A percentile compares a stretch with the other conserved stretches of the same genome.
Conservation (phyloP, 2,888 invertebrate species). For the Lepas anatifera region DNA sequence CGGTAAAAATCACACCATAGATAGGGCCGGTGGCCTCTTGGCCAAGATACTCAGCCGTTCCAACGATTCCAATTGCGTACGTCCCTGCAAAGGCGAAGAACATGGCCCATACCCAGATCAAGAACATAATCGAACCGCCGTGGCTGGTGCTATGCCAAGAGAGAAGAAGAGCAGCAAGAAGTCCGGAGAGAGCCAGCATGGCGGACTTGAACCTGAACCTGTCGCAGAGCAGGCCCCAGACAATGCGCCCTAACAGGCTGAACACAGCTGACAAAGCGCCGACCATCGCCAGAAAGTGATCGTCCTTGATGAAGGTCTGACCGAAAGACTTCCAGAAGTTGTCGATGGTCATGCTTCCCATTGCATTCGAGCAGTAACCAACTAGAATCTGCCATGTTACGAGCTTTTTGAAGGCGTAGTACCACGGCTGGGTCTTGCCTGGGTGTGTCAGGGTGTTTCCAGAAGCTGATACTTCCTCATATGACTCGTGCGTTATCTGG, state of each 20-base stretch:
- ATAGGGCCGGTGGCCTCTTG: too few relatives aligned
- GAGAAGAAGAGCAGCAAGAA: conserved; percentile 24
- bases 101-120: conserved; percentile 32
- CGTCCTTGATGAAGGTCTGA: conserved; percentile 37
- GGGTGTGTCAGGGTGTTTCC: too few relatives aligned
- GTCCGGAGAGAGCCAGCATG: conserved; percentile 25
- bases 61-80: too few relatives aligned
- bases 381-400: conserved; percentile 19
- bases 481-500: too few relatives aligned
- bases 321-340: conserved; percentile 36
- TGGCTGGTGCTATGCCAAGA: conserved; percentile 27
- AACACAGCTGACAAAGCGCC: conserved; percentile 39
- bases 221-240: conserved; percentile 34
- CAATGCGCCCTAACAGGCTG: conserved; percentile 36
- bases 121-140: conserved; percentile 29
- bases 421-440: too few relatives aligned
- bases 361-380: conserved; percentile 31
- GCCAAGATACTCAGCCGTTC: too few relatives aligned
- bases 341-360: conserved; percentile 31
- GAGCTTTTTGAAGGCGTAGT: too few relatives aligned
- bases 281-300: conserved; percentile 37
- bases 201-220: conserved; percentile 25
- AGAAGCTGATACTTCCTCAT: too few relatives aligned
- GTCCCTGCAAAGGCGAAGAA: conserved; percentile 32
- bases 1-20: too few relatives aligned